Evolutionary conservation across 1,140 invertebrate species (phyloP).

Genomic region (Acyrthosiphon pisum): DNA sequence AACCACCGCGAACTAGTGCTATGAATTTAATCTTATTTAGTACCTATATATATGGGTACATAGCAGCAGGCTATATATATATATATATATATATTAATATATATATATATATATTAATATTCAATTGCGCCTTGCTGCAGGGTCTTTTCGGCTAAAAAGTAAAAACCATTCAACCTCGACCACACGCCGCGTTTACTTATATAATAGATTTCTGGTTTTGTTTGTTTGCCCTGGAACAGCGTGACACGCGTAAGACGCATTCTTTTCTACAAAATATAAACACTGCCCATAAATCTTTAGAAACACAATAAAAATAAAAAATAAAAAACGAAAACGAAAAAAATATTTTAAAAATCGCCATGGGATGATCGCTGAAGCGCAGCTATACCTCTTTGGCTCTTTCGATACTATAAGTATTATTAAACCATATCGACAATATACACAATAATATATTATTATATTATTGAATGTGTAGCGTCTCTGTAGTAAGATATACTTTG

Average conservation of each 20-base stretch:
- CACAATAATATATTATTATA: background rate
- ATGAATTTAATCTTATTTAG: background rate
- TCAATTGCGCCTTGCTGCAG: background rate
- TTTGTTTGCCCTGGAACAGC: conserved; percentile 47
- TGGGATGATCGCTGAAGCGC: background rate
- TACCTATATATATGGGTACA: background rate
- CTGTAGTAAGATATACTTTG: background rate
- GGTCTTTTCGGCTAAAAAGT: conserved; percentile 2
- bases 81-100: too few relatives aligned
- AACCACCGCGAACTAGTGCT: background rate
- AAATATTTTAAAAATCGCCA: conserved; percentile 15
- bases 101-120: background rate
- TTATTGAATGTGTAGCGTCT: background rate
- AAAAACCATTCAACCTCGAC: conserved; percentile 42
- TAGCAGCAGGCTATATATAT: too few relatives aligned
- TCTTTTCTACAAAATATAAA: conserved; percentile 46
- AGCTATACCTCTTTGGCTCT: background rate
- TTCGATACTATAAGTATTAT: background rate
- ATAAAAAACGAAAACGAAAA: background rate
- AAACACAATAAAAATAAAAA: conserved; percentile 52
- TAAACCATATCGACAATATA: background rate
- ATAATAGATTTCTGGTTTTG: conserved; percentile 4
- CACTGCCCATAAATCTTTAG: conserved; percentile 31
- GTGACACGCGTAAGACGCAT: conserved; percentile 26
- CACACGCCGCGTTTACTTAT: conserved; percentile 48